Evolutionary conservation across 2,888 invertebrate species (phyloP), one percentile per base, ranked within the genome.

Genomic region (Ophion slaviceki): DNA sequence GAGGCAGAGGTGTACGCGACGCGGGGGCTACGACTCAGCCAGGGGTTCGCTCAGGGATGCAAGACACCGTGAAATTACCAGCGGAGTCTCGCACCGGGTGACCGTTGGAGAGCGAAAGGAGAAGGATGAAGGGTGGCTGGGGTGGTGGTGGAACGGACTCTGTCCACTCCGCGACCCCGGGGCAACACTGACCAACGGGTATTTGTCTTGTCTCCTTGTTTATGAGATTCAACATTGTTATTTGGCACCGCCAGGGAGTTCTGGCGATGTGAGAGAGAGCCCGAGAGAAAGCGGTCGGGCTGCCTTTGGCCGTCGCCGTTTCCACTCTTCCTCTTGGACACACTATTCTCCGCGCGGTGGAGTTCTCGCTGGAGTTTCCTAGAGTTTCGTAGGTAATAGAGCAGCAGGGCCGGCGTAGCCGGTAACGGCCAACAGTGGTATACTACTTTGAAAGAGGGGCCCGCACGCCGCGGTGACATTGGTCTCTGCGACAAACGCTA

Each of bases 41-140:
- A 90, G 90, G 90, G 92, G 92, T 91, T 91, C 93, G 94, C 94
- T 95, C 95, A 94, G 94, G 92, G 94, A 94, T 94, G 95, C 95
- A 95, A 94, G 94, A 94, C 94, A 95, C 95, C 95, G 95, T 95
- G 95, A 95, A 95, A 95, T 95, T 95, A 95, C 95, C 94, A 94
- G 92, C 93, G 94, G 94, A 94, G 93, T 92, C 92, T 91, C 93
- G 92, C 93, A 92, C 91, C 87, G 88, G 88, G 89, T 89, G 90
- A 82, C 85, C 84, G 88, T 78, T 40, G 79, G 85, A 79, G 85
- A 53, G 45, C 68, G 74, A 68, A 47, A 74, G 80, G 59, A 76
- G 80, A 76, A 62, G 86, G 82, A 87, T 81, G 77, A 86, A 83
- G 83, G 83, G 86, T 75, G 80, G 77, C 61, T 57, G 83, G 89